phyloP scores from a whole-genome alignment of 37 sponge, comb jelly and placozoan species.

The Sycon ciliatum region DNA sequence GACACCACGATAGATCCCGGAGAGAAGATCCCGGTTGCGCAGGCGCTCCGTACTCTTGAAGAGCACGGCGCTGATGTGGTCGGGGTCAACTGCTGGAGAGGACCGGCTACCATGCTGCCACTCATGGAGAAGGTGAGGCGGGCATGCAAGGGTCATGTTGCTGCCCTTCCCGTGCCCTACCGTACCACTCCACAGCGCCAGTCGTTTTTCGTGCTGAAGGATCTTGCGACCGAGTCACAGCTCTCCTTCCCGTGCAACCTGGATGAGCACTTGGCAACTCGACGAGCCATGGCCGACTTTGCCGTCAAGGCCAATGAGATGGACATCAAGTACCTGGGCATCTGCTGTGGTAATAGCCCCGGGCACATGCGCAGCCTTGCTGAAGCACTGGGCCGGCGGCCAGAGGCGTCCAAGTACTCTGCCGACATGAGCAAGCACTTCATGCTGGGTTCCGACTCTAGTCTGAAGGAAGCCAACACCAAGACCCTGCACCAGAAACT shows the following conservation, averaged over 20 bases:
- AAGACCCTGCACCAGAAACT: too few relatives aligned
- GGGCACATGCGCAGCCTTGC: conserved; percentile 46
- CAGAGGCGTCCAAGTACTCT: conserved; percentile 34
- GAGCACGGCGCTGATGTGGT: conserved; percentile 42
- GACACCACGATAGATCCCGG: too few relatives aligned
- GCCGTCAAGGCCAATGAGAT: conserved; percentile 33
- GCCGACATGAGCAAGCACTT: too few relatives aligned
- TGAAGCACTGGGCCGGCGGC: conserved; percentile 30
- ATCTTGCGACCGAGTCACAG: conserved; percentile 20
- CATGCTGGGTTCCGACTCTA: too few relatives aligned
- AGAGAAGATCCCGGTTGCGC: conserved; percentile 29
- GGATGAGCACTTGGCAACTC: conserved; percentile 31
- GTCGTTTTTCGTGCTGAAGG: conserved; percentile 19
- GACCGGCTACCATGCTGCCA: conserved; percentile 40
- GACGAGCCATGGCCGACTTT: conserved; percentile 29
- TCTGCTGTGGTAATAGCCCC: conserved; percentile 56
- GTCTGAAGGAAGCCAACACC: too few relatives aligned
- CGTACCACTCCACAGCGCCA: conserved; percentile 47
- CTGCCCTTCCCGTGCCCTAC: conserved; percentile 48
- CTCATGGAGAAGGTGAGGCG: conserved; percentile 34
- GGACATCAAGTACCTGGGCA: conserved; percentile 50
- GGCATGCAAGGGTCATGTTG: conserved; percentile 30
- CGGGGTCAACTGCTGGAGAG: conserved; percentile 38
- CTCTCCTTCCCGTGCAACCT: conserved; percentile 38
- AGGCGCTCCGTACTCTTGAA: conserved; percentile 28